Percentiles rank a stretch among this genome's conserved stretches.
These are phyloP conservation scores for Chirona hameri DNA, from an alignment of 2,888 invertebrate genomes.

Conservation along the genomic window DNA sequence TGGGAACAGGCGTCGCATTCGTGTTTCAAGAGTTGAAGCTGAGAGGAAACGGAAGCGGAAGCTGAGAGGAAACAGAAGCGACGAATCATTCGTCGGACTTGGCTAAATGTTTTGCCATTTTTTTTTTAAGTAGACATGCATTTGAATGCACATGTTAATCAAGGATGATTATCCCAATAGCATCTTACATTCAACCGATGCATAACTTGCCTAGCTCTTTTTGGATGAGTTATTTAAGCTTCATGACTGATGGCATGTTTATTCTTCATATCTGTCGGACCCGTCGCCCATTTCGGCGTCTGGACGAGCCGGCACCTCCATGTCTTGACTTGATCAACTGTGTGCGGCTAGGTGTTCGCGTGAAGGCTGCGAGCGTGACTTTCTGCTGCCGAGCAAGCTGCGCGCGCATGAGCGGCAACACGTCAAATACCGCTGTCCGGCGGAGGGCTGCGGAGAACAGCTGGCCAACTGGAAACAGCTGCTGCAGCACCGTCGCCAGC, in stretches of 20 bases:
- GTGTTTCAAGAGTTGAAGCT: too few relatives aligned
- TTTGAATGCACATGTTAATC: too few relatives aligned
- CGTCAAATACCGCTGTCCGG: background rate
- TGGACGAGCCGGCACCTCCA: background rate
- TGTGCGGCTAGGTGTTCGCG: background rate
- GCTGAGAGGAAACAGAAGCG: too few relatives aligned
- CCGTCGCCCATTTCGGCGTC: too few relatives aligned
- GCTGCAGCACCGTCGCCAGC: background rate
- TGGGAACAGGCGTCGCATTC: too few relatives aligned
- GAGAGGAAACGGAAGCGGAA: too few relatives aligned
- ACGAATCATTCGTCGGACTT: too few relatives aligned
- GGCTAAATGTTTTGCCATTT: too few relatives aligned
- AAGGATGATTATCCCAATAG: too few relatives aligned
- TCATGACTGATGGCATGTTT: too few relatives aligned
- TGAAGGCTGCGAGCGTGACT: background rate
- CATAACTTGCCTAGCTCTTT: background rate
- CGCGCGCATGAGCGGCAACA: background rate
- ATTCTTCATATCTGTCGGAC: background rate
- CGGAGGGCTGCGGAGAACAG: background rate
- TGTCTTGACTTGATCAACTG: background rate
- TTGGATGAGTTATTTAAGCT: too few relatives aligned
- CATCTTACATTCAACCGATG: background rate
- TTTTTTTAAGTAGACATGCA: too few relatives aligned
- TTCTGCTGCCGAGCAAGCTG: background rate
- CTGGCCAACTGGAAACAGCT: constrained; percentile 1